Percentiles rank a stretch among this genome's conserved stretches.
Evolutionary conservation across 2,888 invertebrate genomes (phyloP).

Genomic region (Allygus modestus): DNA sequence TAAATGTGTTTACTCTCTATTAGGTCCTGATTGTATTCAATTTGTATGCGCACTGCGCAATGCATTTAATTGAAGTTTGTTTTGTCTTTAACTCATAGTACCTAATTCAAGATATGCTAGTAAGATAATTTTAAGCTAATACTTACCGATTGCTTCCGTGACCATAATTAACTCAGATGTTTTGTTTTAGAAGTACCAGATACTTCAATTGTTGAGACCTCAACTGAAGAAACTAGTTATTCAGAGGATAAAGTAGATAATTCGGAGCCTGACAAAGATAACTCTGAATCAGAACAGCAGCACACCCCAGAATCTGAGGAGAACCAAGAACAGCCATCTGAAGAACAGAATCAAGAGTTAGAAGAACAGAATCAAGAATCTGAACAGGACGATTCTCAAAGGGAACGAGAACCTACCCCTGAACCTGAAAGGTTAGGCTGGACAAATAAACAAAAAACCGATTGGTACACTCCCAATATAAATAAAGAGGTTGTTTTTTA

Average conservation of each 20-base stretch:
- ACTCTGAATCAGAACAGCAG: slow-evolving; percentile 64
- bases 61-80: no score
- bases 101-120: no score
- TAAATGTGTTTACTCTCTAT: no score
- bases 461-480: no score
- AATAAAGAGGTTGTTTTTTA: no score
- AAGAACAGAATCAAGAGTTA: slow-evolving; percentile 52
- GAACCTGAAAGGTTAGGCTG: slow-evolving; percentile 41
- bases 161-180: no score
- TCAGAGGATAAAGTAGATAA: slow-evolving; percentile 60
- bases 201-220: slow-evolving; percentile 56
- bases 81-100: no score
- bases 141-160: no score
- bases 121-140: no score
- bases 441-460: not conserved
- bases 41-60: no score
- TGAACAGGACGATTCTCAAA: slow-evolving; percentile 58
- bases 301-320: slow-evolving; percentile 67
- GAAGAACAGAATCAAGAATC: slow-evolving; percentile 67
- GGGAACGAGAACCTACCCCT: slow-evolving; percentile 33
- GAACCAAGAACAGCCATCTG: not conserved
- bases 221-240: slow-evolving; percentile 53
- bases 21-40: no score
- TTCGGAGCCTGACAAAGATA: slow-evolving; percentile 46
- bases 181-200: slow-evolving; percentile 48